These are phyloP conservation scores for Geotrupes spiniger DNA, from an alignment of 2,888 invertebrate genomes.

Conservation along the genomic window DNA sequence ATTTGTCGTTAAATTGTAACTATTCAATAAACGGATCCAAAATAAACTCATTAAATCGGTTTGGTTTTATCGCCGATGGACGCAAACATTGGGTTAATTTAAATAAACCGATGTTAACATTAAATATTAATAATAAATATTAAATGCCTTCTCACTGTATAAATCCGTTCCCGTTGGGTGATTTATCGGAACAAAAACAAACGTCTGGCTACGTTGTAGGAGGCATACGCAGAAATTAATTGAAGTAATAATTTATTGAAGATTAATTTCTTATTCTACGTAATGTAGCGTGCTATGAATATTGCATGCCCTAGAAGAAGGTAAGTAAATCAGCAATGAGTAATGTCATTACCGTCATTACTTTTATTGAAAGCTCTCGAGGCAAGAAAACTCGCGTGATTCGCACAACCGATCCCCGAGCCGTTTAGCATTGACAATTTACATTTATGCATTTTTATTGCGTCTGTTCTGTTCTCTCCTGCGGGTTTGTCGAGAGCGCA, in stretches of 20 bases:
- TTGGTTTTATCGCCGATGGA: no score
- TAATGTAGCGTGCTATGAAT: slow-evolving; percentile 35
- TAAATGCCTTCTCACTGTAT: slow-evolving; percentile 19
- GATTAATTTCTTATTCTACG: slow-evolving; percentile 37
- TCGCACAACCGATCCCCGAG: slow-evolving; percentile 10
- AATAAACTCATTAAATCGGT: no score
- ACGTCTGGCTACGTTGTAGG: slow-evolving; percentile 33
- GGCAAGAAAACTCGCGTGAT: slow-evolving; percentile 24
- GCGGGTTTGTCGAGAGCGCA: no score
- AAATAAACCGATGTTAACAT: slow-evolving; percentile 19
- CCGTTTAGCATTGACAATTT: slow-evolving; percentile 7
- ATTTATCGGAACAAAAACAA: slow-evolving; percentile 33
- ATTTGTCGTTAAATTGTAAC: no score
- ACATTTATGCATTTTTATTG: slow-evolving; percentile 1
- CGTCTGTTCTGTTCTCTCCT: not conserved
- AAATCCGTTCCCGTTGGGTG: slow-evolving; percentile 32
- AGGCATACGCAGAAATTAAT: slow-evolving; percentile 39
- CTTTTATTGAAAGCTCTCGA: slow-evolving; percentile 23
- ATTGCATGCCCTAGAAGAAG: slow-evolving; percentile 23
- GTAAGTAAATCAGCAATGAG: slow-evolving; percentile 30
- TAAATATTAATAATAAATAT: slow-evolving; percentile 25
- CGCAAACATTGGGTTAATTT: slow-evolving; percentile 5
- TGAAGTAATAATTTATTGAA: slow-evolving; percentile 37
- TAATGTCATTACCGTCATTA: slow-evolving; percentile 27
- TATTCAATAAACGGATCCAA: no score